Evolutionary conservation across 1,140 invertebrate genomes (phyloP).

Genomic region (Wiebesia pumilae): DNA sequence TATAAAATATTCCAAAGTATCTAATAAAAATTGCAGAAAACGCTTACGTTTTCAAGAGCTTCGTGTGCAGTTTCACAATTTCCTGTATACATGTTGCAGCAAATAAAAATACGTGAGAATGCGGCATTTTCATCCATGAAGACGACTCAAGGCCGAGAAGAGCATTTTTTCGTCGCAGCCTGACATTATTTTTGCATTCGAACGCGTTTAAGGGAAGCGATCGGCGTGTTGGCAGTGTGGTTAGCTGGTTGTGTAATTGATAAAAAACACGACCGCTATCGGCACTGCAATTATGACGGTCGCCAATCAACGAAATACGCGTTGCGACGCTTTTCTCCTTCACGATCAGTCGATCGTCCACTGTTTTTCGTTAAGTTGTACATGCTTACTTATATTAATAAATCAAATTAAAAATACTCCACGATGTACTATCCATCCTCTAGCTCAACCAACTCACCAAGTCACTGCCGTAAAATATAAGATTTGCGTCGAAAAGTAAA

Average conservation of each 20-base stretch:
- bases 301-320: constrained; percentile 58
- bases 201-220: constrained; percentile 62
- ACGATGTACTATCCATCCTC: no score
- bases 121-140: neutral
- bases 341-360: neutral
- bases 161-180: neutral
- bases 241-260: constrained; percentile 95
- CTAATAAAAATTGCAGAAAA: no score
- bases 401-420: neutral
- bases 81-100: neutral
- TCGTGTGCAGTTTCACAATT: neutral
- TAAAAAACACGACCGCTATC: constrained; percentile 92
- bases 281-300: constrained; percentile 88
- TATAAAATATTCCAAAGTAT: no score
- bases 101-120: no score
- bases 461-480: neutral
- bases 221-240: constrained; percentile 95
- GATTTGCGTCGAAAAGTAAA: no score
- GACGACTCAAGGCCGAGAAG: neutral
- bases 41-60: no score
- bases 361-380: neutral
- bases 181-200: neutral
- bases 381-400: neutral
- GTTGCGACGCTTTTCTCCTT: neutral
- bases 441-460: neutral